These are phyloP conservation scores for Formica exsecta DNA, from an alignment of 1,140 invertebrate species.

Conservation along the genomic window DNA sequence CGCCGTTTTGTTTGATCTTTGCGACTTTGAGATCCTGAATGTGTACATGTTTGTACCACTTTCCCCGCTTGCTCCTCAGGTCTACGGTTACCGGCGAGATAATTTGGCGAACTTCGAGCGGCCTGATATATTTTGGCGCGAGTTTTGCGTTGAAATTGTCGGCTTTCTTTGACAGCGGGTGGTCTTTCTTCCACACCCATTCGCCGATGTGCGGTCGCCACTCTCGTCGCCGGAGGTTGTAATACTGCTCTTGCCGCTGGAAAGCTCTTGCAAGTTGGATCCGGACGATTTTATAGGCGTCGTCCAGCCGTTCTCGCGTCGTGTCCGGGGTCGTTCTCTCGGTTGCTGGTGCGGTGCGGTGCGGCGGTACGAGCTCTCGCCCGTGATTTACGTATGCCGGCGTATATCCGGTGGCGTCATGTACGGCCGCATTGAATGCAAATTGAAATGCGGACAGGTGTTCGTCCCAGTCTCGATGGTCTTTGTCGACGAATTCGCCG, in stretches of 20 bases:
- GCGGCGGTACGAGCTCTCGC: neutral
- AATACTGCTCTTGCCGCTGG: neutral
- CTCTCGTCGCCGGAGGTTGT: neutral
- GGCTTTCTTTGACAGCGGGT: neutral
- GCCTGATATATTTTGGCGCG: neutral
- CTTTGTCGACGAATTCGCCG: neutral
- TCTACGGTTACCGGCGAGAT: neutral
- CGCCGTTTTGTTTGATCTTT: too few species aligned
- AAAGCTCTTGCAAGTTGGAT: neutral
- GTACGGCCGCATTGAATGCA: neutral
- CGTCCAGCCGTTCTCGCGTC: neutral
- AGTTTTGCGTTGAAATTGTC: neutral
- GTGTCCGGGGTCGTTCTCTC: fast-evolving
- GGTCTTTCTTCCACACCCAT: neutral
- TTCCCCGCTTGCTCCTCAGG: fast-evolving
- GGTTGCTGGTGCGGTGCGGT: fast-evolving
- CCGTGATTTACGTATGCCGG: neutral
- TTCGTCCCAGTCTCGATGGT: neutral
- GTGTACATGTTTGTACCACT: neutral
- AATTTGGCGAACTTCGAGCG: neutral
- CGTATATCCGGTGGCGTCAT: neutral
- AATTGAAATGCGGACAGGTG: neutral
- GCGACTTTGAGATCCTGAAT: too few species aligned
- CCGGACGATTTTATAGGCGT: neutral
- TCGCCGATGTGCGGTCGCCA: neutral